phyloP scores from a whole-genome alignment of 2,888 invertebrate species.

The Orchestes rusci region DNA sequence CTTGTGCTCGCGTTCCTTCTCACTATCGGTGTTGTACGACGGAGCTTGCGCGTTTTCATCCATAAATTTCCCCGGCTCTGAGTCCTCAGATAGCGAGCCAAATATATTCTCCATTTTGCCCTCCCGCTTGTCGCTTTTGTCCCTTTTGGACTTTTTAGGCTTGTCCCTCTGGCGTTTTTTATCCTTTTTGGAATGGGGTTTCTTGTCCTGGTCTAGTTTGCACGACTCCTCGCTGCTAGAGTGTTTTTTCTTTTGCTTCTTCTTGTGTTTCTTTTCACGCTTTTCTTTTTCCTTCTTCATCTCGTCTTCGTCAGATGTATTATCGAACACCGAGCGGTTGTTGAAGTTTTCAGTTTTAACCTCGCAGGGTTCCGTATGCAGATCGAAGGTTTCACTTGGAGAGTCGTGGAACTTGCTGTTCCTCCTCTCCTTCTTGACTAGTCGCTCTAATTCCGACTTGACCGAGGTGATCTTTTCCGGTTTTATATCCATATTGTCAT shows the following conservation, averaged over 20 bases:
- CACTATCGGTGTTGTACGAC: slow-evolving; percentile 50
- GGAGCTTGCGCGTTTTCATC: slow-evolving; percentile 28
- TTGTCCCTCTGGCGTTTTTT: slow-evolving; percentile 54
- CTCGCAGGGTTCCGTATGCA: slow-evolving; percentile 23
- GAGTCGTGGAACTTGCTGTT: slow-evolving; percentile 36
- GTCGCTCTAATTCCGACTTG: slow-evolving; percentile 37
- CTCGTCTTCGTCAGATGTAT: slow-evolving; percentile 40
- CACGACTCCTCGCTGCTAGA: slow-evolving; percentile 52
- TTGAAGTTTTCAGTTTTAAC: slow-evolving; percentile 36
- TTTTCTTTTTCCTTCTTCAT: slow-evolving; percentile 45
- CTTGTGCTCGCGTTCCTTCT: slow-evolving; percentile 46
- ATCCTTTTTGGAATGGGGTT: slow-evolving; percentile 51
- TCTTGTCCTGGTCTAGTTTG: slow-evolving; percentile 44
- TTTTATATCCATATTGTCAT: slow-evolving; percentile 38
- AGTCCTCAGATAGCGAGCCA: slow-evolving; percentile 74
- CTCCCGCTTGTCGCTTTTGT: slow-evolving; percentile 55
- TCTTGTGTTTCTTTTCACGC: slow-evolving; percentile 69
- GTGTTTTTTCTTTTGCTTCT: slow-evolving; percentile 74
- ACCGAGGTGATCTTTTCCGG: slow-evolving; percentile 27
- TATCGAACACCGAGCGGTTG: slow-evolving; percentile 33
- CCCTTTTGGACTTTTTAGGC: slow-evolving; percentile 52
- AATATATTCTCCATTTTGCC: slow-evolving; percentile 86
- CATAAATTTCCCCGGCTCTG: slow-evolving; percentile 39
- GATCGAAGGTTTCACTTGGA: slow-evolving; percentile 24
- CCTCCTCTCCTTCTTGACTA: slow-evolving; percentile 39